Evolutionary conservation across 2,888 invertebrate genomes (phyloP).

Genomic region (Sesia bembeciformis): DNA sequence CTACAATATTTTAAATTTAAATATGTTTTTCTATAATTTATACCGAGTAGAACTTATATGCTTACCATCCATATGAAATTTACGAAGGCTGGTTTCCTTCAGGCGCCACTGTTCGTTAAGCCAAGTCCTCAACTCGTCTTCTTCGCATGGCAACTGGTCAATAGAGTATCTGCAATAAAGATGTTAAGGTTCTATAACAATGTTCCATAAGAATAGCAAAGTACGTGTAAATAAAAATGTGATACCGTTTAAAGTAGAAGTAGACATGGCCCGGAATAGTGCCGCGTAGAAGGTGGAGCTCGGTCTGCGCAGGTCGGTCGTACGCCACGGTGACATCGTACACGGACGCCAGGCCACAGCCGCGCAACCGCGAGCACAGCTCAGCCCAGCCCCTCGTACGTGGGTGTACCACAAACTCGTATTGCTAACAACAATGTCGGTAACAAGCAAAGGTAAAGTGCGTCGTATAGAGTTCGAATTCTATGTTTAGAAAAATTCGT

Average conservation of each 20-base stretch:
- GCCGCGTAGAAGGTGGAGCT: constrained; percentile 80
- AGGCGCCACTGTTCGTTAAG: constrained; percentile 78
- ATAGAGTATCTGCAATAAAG: constrained; percentile 70
- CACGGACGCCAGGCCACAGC: constrained; percentile 80
- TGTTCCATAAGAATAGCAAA: no score
- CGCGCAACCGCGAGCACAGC: constrained; percentile 71
- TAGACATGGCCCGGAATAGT: constrained; percentile 83
- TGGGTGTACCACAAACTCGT: constrained; percentile 88
- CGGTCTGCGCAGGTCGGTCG: constrained; percentile 84
- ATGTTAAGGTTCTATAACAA: no score
- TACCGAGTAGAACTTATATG: neutral
- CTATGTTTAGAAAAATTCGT: no score
- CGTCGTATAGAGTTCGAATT: no score
- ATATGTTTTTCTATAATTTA: no score
- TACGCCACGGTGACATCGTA: constrained; percentile 92
- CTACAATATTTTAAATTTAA: no score
- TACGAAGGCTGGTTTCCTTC: constrained; percentile 76
- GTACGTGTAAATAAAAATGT: no score
- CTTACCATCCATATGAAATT: constrained; percentile 73
- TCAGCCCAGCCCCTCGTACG: constrained; percentile 87
- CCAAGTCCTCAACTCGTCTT: constrained; percentile 75
- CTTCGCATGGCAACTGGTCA: constrained; percentile 72
- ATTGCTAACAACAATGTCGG: constrained; percentile 45
- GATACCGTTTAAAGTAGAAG: constrained; percentile 81
- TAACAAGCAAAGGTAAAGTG: no score